Evolutionary conservation across 1,140 invertebrate species (phyloP).

Genomic region (Bombus turneri): DNA sequence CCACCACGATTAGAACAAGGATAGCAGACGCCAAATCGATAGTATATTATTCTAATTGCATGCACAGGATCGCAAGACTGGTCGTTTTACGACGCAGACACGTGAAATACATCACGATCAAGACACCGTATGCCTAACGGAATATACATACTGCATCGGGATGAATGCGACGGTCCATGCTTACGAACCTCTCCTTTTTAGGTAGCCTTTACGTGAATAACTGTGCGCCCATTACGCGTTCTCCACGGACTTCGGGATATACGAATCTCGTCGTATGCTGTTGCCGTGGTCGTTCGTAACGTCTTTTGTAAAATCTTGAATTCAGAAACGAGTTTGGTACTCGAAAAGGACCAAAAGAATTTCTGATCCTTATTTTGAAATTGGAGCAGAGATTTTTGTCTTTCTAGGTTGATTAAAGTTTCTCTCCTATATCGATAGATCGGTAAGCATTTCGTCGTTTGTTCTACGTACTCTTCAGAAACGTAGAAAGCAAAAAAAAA

Average conservation of each 20-base stretch:
- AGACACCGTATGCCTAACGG: slow-evolving; percentile 68
- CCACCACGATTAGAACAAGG: background rate
- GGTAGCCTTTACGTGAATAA: slow-evolving; percentile 49
- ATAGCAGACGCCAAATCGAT: background rate
- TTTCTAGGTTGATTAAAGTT: background rate
- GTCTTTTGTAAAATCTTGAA: background rate
- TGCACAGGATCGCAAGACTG: background rate
- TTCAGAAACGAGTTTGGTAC: background rate
- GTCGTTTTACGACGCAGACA: slow-evolving; percentile 13
- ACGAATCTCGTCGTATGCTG: background rate
- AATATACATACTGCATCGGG: slow-evolving; percentile 63
- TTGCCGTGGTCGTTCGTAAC: background rate
- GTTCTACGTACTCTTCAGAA: background rate
- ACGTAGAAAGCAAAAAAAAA: background rate
- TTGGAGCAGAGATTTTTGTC: background rate
- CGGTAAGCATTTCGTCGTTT: background rate
- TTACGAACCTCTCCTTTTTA: slow-evolving; percentile 65
- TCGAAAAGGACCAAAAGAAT: background rate
- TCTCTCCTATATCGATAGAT: background rate
- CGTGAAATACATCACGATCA: slow-evolving; percentile 59
- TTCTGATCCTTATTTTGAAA: background rate
- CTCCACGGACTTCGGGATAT: slow-evolving; percentile 2
- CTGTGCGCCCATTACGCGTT: slow-evolving; percentile 40
- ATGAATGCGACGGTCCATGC: slow-evolving; percentile 57
- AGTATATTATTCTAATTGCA: slow-evolving; percentile 57